Evolutionary conservation across 2,113 vertebrate genomes (phyloP).

Genomic region (Calyptommatus sinebrachiatus): DNA sequence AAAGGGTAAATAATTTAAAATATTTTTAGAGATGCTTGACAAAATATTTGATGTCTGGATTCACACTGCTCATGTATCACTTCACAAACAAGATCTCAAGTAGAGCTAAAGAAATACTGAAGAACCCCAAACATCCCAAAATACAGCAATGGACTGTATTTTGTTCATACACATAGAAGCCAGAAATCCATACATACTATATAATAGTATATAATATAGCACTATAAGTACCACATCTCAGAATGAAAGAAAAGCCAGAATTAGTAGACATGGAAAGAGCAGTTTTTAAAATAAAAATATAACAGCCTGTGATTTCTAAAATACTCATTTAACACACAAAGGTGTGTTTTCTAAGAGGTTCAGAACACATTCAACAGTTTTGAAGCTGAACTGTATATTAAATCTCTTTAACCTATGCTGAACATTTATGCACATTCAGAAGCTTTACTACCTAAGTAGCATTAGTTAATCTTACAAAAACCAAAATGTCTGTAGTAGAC

Average conservation of each 20-base stretch:
- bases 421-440: neutral
- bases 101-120: conserved; percentile 1
- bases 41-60: neutral
- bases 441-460: neutral
- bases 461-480: neutral
- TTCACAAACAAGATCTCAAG: neutral
- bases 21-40: neutral
- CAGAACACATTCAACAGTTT: neutral
- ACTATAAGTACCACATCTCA: neutral
- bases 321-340: neutral
- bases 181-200: neutral
- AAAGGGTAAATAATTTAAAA: neutral
- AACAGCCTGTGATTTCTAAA: neutral
- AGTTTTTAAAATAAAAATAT: neutral
- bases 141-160: neutral
- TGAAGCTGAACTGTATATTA: neutral
- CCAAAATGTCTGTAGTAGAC: neutral
- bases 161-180: neutral
- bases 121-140: neutral
- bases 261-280: neutral
- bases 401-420: neutral
- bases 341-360: neutral
- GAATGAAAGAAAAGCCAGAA: neutral
- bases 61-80: no score
- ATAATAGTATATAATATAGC: neutral